Evolutionary conservation across 1,140 invertebrate genomes (phyloP).

Genomic region (Sinonovacula constricta): DNA sequence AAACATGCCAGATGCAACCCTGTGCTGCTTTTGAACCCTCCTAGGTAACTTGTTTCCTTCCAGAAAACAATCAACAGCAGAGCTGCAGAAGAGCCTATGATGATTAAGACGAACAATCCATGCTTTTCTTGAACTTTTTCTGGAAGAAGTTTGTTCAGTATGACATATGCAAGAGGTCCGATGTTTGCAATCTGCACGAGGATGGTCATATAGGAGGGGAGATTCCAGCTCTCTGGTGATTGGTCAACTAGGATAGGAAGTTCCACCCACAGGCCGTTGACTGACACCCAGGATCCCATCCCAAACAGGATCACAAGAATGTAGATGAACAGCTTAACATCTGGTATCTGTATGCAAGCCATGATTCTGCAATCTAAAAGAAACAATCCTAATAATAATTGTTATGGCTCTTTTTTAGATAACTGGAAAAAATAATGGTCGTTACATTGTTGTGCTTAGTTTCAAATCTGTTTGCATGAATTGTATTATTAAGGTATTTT

Average conservation of each 20-base stretch:
- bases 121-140: constrained; percentile 80
- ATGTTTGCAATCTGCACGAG: constrained; percentile 90
- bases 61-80: constrained; percentile 87
- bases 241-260: constrained; percentile 87
- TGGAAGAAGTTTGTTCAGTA: constrained; percentile 80
- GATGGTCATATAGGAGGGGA: constrained; percentile 91
- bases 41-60: constrained; percentile 82
- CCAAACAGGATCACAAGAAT: constrained; percentile 88
- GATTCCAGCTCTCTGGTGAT: constrained; percentile 92
- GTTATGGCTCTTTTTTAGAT: too few species aligned
- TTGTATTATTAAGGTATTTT: too few species aligned
- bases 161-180: constrained; percentile 86
- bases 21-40: constrained; percentile 82
- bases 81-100: constrained; percentile 83
- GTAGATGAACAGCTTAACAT: constrained; percentile 56
- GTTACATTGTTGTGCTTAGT: too few species aligned
- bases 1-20: constrained; percentile 87
- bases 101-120: constrained; percentile 85
- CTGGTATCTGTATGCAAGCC: too few species aligned
- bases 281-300: constrained; percentile 89
- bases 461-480: too few species aligned
- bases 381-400: too few species aligned
- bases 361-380: too few species aligned
- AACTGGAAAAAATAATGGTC: too few species aligned
- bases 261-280: constrained; percentile 94